These are phyloP conservation scores for Pelagia noctiluca DNA, from an alignment of 30 jellyfish, hydroid and myxozoan species.

Conservation along the genomic window DNA sequence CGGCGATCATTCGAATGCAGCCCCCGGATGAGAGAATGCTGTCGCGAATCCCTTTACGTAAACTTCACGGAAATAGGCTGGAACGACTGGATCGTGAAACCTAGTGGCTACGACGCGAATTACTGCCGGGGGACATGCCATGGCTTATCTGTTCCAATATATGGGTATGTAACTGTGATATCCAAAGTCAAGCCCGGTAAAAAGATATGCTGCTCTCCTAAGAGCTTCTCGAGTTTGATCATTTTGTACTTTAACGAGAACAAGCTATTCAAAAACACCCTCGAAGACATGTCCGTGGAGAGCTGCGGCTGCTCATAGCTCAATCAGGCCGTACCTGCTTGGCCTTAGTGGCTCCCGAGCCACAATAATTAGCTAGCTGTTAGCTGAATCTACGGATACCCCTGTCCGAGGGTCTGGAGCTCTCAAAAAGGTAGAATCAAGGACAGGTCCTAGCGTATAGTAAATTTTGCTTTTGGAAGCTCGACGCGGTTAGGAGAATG, in stretches of 20 bases:
- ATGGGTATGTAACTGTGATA: constrained; percentile 75
- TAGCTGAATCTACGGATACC: constrained; percentile 15
- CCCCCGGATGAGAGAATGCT: constrained; percentile 64
- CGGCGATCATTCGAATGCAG: constrained; percentile 54
- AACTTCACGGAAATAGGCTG: constrained; percentile 81
- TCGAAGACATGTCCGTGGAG: constrained; percentile 76
- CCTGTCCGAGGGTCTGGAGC: not conserved
- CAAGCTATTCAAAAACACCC: constrained; percentile 53
- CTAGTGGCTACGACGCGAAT: constrained; percentile 73
- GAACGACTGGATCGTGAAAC: constrained; percentile 85
- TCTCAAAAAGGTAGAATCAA: not conserved
- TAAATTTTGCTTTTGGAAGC: too few relatives aligned
- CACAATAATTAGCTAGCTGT: constrained; percentile 63
- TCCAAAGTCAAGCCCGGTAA: constrained; percentile 32
- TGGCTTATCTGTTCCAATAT: constrained; percentile 66
- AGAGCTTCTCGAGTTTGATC: constrained; percentile 52
- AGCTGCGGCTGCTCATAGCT: constrained; percentile 83
- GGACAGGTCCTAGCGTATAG: too few relatives aligned
- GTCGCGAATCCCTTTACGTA: constrained; percentile 68
- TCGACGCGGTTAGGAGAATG: too few relatives aligned
- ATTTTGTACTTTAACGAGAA: constrained; percentile 65
- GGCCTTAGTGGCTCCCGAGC: not conserved
- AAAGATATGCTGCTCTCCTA: constrained; percentile 82
- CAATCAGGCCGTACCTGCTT: constrained; percentile 4
- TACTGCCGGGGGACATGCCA: constrained; percentile 77